Evolutionary conservation across 64 coral and sea anemone species (phyloP).

Genomic region (Actinia tenebrosa): DNA sequence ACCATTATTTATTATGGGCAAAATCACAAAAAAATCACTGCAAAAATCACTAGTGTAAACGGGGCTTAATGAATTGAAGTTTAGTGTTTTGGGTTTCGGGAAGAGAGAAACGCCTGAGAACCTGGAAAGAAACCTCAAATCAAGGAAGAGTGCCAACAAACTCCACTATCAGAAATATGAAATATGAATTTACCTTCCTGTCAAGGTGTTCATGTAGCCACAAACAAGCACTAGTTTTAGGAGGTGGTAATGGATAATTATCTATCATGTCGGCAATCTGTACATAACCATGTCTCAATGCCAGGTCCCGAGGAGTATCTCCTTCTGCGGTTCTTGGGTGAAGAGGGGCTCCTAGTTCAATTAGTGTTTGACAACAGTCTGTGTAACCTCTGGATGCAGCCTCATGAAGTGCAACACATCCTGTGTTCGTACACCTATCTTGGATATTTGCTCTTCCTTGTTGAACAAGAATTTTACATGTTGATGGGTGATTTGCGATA

Average conservation of each 20-base stretch:
- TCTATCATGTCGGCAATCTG: conserved; percentile 81
- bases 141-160: no score
- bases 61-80: no score
- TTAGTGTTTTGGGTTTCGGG: no score
- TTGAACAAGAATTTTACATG: conserved; percentile 58
- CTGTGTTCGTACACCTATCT: conserved; percentile 65
- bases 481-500: conserved; percentile 39
- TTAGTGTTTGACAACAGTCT: conserved; percentile 61
- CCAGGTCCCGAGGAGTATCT: conserved; percentile 89
- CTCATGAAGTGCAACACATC: conserved; percentile 85
- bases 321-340: conserved; percentile 89
- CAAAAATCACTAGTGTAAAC: no score
- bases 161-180: no score
- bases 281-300: conserved; percentile 60
- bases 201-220: conserved; percentile 95
- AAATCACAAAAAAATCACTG: no score
- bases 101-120: no score
- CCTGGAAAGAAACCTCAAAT: no score
- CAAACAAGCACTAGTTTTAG: conserved; percentile 59
- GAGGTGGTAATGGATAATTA: conserved; percentile 58
- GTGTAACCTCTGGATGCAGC: conserved; percentile 68
- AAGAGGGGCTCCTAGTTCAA: conserved; percentile 81
- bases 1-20: no score
- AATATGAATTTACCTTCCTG: conserved; percentile 61
- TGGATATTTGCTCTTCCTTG: conserved; percentile 83